Evolutionary conservation across 2,888 invertebrate genomes (phyloP), one percentile per base, ranked within the genome.

Genomic region (Brachypalpus laphriformis): DNA sequence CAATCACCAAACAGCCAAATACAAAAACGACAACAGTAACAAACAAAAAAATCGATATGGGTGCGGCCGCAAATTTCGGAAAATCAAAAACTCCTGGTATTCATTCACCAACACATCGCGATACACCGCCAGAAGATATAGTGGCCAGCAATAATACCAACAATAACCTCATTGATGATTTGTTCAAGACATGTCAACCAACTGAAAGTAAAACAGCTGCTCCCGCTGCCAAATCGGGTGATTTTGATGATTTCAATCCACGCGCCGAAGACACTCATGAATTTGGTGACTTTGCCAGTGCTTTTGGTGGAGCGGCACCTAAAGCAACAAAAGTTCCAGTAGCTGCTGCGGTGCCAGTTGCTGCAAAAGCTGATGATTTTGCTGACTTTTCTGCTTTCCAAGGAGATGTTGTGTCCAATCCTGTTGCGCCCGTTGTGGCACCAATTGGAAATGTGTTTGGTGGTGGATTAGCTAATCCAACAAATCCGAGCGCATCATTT

Each of bases 321-420:
- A 82, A 86, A 57, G 1, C 81, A 57, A 34, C 66, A 47, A 54
- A n/a, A n/a, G n/a, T 87, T 59, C 56, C 83, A 20, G 40, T 77
- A 42, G 42, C 34, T 40, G 49, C 59, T 14, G 18, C 75, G 25
- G 3, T 34, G 7, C 34, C 34, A 18, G 65, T 57, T 86, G 37
- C 85, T 72, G 11, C 75, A 56, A 78, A 87, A 78, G 92, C 91
- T 81, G 96, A 95, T 88, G 96, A 95, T 87, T 97, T 97, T 92
- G 97, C 97, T 0, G 97, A 97, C 92, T 97, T 97, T 91, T 94
- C 95, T 51, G 96, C 96, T 7, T 97, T 97, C 91, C 90, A 91
- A 88, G 90, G 89, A 54, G 88, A 71, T 34, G 74, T 81, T 63
- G 47, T 65, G 57, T 18, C 88, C 28, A 87, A 80, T 87, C 87